Conservation (phyloP, 2,888 invertebrate species). For the Morpho helenor region DNA sequence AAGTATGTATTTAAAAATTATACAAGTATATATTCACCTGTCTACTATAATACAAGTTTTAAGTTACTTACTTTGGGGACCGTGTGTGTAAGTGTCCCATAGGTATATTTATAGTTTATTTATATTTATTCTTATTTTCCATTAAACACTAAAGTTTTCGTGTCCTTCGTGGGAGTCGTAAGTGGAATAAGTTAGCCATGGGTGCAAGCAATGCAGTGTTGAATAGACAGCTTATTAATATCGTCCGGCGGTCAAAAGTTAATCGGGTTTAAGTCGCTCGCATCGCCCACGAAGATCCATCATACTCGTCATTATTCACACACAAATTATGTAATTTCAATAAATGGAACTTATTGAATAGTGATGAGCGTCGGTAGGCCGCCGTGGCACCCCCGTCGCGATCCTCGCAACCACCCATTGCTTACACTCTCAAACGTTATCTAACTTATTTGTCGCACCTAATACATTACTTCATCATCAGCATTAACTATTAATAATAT, state of each 20-base stretch:
- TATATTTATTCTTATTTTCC: too few relatives aligned
- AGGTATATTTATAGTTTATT: too few relatives aligned
- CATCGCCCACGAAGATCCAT: constrained; percentile 79
- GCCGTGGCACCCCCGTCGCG: constrained; percentile 60
- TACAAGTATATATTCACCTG: too few relatives aligned
- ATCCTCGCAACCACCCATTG: constrained; percentile 35
- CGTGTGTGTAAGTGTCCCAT: too few relatives aligned
- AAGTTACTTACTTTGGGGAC: too few relatives aligned
- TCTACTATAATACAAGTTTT: too few relatives aligned
- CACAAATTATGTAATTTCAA: constrained; percentile 80
- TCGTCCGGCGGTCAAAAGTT: constrained; percentile 73
- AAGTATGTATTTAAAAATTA: too few relatives aligned
- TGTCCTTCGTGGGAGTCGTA: constrained; percentile 4
- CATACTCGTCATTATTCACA: constrained; percentile 79
- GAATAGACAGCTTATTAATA: constrained; percentile 71
- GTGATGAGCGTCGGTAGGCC: constrained; percentile 77
- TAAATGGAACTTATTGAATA: constrained; percentile 79
- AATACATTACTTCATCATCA: constrained; percentile 28
- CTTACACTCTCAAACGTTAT: constrained; percentile 31
- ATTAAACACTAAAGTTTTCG: too few relatives aligned
- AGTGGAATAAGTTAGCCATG: constrained; percentile 25
- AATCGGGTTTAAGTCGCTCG: constrained; percentile 76
- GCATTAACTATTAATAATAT: neutral
- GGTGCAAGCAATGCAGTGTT: constrained; percentile 38
- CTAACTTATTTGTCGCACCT: constrained; percentile 31